A percentile compares a stretch with the other conserved stretches of the same genome.
Evolutionary conservation across 2,113 vertebrate species (phyloP).

Genomic region (Brevimyrus niger): DNA sequence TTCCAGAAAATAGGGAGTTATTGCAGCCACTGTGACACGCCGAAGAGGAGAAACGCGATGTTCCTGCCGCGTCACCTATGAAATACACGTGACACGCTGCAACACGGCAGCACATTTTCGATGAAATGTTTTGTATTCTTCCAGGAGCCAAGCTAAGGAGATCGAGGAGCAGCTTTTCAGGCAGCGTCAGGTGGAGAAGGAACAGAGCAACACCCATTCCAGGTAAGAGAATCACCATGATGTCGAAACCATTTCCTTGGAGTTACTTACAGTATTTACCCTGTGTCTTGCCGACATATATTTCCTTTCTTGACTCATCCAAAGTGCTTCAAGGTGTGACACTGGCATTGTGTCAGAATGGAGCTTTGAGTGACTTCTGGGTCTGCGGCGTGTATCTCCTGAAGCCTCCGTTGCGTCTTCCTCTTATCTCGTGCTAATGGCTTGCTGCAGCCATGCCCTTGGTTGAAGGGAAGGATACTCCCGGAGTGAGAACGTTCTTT

Average conservation of each 20-base stretch:
- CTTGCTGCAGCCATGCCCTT: neutral
- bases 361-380: neutral
- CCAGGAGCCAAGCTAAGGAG: conserved; percentile 66
- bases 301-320: neutral
- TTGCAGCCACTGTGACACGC: neutral
- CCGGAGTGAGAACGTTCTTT: neutral
- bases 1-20: neutral
- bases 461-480: neutral
- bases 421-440: neutral
- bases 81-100: neutral
- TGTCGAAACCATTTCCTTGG: neutral
- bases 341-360: neutral
- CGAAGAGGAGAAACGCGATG: neutral
- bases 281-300: neutral
- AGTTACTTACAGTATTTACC: neutral
- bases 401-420: neutral
- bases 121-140: conserved; percentile 25
- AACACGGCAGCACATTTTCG: neutral
- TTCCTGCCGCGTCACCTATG: neutral
- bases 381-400: neutral
- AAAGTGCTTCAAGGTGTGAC: neutral
- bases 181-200: conserved; percentile 59
- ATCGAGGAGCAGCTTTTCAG: conserved; percentile 58
- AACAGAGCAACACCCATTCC: conserved; percentile 56
- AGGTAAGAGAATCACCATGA: conserved; percentile 53